A percentile compares a stretch with the other conserved stretches of the same genome.
phyloP scores from a whole-genome alignment of 2,113 vertebrate genomes.

The Diadophis punctatus region DNA sequence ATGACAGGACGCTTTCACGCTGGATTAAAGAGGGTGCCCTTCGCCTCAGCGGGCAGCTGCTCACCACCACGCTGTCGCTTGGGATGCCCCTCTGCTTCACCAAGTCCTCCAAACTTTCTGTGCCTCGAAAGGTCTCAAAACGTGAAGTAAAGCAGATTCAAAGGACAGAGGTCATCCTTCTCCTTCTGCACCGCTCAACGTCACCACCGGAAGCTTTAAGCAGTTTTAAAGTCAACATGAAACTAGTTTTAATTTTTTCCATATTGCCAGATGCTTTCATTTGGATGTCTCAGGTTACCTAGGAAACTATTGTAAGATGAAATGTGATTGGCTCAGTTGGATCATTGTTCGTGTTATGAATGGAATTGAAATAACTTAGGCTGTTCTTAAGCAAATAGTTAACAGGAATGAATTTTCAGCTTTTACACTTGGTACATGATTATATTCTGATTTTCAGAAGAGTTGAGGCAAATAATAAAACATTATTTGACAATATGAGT shows the following conservation, averaged over 20 bases:
- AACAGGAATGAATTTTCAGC: background rate
- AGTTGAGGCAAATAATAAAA: background rate
- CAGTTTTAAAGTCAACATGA: background rate
- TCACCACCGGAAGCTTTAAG: too few species aligned
- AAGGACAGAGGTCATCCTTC: too few species aligned
- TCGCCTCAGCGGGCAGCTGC: too few species aligned
- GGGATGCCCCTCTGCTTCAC: too few species aligned
- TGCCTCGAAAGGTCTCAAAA: too few species aligned
- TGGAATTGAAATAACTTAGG: background rate
- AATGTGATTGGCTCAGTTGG: background rate
- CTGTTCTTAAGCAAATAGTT: background rate
- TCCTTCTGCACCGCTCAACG: too few species aligned
- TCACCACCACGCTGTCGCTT: too few species aligned
- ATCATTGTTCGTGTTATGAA: background rate
- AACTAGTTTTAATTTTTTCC: constrained; percentile 5
- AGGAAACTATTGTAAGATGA: constrained; percentile 12
- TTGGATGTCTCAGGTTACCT: constrained; percentile 26
- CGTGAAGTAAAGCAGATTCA: too few species aligned
- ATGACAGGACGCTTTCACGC: too few species aligned
- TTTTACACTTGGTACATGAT: background rate
- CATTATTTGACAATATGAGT: background rate
- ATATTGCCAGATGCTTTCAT: background rate
- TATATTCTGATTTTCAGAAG: background rate
- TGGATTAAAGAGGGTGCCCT: too few species aligned
- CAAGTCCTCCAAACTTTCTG: too few species aligned